Evolutionary conservation across 2,888 invertebrate species (phyloP).

Genomic region (Scelioninae gen. 1): DNA sequence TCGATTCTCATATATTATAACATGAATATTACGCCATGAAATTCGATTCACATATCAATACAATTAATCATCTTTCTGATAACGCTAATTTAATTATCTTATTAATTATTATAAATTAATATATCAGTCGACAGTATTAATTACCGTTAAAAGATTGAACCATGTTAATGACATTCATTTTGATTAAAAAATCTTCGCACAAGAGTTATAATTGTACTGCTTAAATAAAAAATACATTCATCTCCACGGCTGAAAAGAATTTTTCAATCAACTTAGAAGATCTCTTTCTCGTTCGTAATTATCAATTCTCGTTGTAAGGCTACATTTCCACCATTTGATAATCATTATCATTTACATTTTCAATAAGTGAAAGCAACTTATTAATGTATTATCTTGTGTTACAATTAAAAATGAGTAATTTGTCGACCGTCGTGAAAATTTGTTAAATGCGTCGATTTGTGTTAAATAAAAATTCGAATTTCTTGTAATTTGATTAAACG

Average conservation of each 20-base stretch:
- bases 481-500: constrained; percentile 24
- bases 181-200: too few relatives aligned
- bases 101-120: too few relatives aligned
- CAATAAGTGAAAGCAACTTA: not conserved
- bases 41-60: too few relatives aligned
- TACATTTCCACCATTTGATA: not conserved
- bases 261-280: constrained; percentile 13
- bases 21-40: too few relatives aligned
- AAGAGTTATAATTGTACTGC: too few relatives aligned
- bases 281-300: not conserved
- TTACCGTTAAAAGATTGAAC: too few relatives aligned
- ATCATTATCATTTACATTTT: not conserved
- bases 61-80: too few relatives aligned
- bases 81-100: too few relatives aligned
- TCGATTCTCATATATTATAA: too few relatives aligned
- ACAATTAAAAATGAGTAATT: constrained; percentile 19
- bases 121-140: too few relatives aligned
- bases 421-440: not conserved
- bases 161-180: too few relatives aligned
- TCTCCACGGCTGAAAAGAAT: not conserved
- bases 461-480: constrained; percentile 7
- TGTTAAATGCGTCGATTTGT: not conserved
- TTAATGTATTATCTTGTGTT: constrained; percentile 7
- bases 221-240: too few relatives aligned
- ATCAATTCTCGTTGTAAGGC: not conserved